Conservation (phyloP, 2,888 invertebrate species). For the Drosophila aldrichi region DNA sequence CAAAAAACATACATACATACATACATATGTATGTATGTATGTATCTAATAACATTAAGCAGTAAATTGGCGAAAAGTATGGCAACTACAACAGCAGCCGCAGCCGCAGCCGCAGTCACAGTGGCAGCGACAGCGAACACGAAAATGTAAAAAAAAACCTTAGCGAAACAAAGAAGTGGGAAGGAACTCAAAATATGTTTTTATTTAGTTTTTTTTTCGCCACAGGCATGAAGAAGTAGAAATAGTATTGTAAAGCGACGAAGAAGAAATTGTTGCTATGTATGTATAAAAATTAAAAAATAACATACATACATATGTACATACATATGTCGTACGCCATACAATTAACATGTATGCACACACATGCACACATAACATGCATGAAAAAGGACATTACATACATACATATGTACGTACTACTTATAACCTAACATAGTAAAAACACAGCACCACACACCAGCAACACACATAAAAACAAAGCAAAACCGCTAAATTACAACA, state of each 20-base stretch:
- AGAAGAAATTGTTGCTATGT: constrained; percentile 29
- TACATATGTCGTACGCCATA: constrained; percentile 10
- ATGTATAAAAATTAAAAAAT: constrained; percentile 13
- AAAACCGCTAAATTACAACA: constrained; percentile 73
- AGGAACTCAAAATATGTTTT: constrained; percentile 16
- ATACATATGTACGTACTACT: no score
- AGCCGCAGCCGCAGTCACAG: constrained; percentile 1
- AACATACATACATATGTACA: constrained; percentile 3
- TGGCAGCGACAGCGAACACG: constrained; percentile 10
- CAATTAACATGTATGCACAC: constrained; percentile 15
- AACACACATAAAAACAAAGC: constrained; percentile 41
- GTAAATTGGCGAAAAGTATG: constrained; percentile 50
- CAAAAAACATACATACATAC: not conserved
- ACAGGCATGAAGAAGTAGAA: constrained; percentile 30
- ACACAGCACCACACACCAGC: constrained; percentile 12
- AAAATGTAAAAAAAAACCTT: constrained; percentile 20
- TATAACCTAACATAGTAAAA: constrained; percentile 32
- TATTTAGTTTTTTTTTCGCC: constrained; percentile 9
- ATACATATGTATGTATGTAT: no score
- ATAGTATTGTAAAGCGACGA: constrained; percentile 31
- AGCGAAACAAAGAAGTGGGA: constrained; percentile 41
- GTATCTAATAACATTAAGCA: constrained; percentile 65
- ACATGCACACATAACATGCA: constrained; percentile 17
- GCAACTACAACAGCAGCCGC: constrained; percentile 40
- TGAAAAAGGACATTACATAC: constrained; percentile 16